Evolutionary conservation across 2,113 vertebrate genomes (phyloP), one percentile per base, ranked within the genome.

Genomic region (Etheostoma cragini): DNA sequence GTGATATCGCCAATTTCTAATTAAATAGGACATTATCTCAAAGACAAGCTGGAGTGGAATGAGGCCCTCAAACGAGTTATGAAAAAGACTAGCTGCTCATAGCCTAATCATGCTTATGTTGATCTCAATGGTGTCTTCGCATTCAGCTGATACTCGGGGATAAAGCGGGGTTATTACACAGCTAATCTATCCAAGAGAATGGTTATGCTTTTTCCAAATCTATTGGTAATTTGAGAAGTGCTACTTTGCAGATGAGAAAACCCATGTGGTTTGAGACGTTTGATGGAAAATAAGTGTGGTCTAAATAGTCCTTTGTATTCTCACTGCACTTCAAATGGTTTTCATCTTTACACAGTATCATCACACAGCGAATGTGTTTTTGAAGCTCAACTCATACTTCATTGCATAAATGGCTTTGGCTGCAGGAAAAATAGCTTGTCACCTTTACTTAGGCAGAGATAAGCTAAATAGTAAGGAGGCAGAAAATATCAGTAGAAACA

Each of bases 21-120:
- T 96, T 96, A 97, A 98, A 98, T 97, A 97, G 92, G 93, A 96
- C 96, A 96, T 95, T 96, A 96, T 96, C 96, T 96, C 92, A 93
- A 94, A 94, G 94, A 94, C 94, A 92, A 91, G 91, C 93, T 89
- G 92, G 83, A 90, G 90, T 94, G 86, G 89, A 93, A 91, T 93
- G 93, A 92, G 95, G 93, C 94, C 95, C 96, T 95, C 89, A 91
- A 82, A 91, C 85, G 78, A 92, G 94, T 96, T 97, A 97, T 97
- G 97, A 96, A 94, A 97, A 96, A 87, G 92, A 94, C 93, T 95
- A 80, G 75, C 92, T 94, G 91, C 93, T 95, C 86, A 89, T 92
- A 89, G 94, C 93, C 92, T 89, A 94, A 91, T 94, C 93, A 92
- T 94, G 90, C 94, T 88, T 87, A 68, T 78, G 91, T 79, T 95